These are phyloP conservation scores for Mionectes macconnelli DNA, from an alignment of 2,113 vertebrate genomes.

Conservation along the genomic window DNA sequence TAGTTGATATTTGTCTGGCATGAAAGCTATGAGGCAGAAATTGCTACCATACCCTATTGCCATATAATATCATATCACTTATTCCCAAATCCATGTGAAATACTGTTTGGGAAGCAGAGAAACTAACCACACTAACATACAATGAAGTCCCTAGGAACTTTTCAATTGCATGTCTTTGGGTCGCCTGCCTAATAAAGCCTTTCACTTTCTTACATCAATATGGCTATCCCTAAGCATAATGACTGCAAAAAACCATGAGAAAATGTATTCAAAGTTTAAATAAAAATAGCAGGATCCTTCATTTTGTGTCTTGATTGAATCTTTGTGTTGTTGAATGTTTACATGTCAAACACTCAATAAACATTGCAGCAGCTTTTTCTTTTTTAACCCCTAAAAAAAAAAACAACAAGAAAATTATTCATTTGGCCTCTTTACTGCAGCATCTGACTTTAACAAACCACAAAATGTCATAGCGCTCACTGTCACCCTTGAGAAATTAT, in stretches of 20 bases:
- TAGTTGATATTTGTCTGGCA: neutral
- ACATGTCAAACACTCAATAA: neutral
- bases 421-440: neutral
- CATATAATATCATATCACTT: neutral
- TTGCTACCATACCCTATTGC: neutral
- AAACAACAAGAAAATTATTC: neutral
- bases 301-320: neutral
- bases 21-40: slow-evolving; percentile 2
- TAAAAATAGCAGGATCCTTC: neutral
- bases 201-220: neutral
- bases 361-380: neutral
- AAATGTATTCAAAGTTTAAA: neutral
- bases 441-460: neutral
- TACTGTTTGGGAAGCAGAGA: neutral
- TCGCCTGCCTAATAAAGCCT: neutral
- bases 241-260: neutral
- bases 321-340: neutral
- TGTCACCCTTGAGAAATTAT: neutral
- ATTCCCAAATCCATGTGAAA: slow-evolving; percentile 10
- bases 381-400: neutral
- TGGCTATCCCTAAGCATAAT: neutral
- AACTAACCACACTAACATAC: neutral
- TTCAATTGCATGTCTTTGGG: neutral
- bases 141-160: neutral
- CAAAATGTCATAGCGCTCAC: neutral